Evolutionary conservation across 2,888 invertebrate species (phyloP), one percentile per base, ranked within the genome.

Genomic region (Brachylomia viminalis): DNA sequence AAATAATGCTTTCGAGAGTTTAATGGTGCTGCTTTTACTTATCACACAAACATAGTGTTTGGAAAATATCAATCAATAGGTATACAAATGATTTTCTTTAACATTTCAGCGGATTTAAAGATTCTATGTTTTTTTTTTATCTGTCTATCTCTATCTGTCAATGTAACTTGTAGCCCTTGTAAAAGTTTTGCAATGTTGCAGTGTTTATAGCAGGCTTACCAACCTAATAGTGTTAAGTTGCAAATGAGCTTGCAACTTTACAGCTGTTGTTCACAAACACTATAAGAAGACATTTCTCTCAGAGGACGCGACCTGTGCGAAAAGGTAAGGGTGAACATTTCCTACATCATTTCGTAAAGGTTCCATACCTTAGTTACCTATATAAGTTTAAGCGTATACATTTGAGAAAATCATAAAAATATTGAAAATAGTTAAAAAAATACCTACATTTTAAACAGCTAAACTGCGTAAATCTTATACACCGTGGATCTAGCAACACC

Each of bases 261-360:
- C 69, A 79, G 80, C 70, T 75, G 69, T 71, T 61, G 79, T 75
- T 79, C 75, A 77, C 76, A 75, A 81, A 86, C 84, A 83, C 69
- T 75, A 69, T 72, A 72, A 58, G 70, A 72, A 75, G 13, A 62
- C n/a, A 79, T 72, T 80, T 70, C 47, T 75, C 83, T 68, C 75
- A 0, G 27, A 72, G 76, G 80, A 82, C 58, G 47, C 65, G 45
- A 78, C 65, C 78, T 61, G 15, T 70, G 62, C 17, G 30, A n/a
- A 42, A 76, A 78, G 27, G 76, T 71, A 74, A 27, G 38, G n/a
- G 27, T 56, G 23, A 30, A 27, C 11, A 23, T 13, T 54, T 71
- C 7, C 11, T 27, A 30, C n/a, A 49, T 52, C 27, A 54, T 78
- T 82, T 74, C 3, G 5, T 54, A 11, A 27, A 38, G 1, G 5